Conservation (phyloP, 2,888 invertebrate genomes). For the Platycnemis pennipes region DNA sequence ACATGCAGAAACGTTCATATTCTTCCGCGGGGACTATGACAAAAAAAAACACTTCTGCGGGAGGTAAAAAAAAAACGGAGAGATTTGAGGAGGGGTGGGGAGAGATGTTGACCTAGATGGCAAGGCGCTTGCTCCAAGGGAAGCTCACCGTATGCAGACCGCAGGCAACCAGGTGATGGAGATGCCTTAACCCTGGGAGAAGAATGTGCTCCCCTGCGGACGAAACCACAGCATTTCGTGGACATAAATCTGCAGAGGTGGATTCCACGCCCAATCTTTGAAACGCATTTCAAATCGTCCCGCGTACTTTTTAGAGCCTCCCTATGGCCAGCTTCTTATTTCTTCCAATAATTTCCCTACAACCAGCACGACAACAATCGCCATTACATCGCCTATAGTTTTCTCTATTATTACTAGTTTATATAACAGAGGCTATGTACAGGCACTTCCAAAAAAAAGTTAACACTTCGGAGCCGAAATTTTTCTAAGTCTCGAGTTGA, state of each 20-base stretch:
- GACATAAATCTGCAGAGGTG: background rate
- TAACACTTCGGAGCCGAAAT: too few species aligned
- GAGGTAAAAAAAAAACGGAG: background rate
- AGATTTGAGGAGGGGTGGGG: background rate
- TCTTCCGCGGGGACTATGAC: background rate
- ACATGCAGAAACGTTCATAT: background rate
- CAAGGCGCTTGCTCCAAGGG: background rate
- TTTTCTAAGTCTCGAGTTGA: too few species aligned
- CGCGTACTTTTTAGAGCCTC: too few species aligned
- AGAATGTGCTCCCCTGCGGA: background rate
- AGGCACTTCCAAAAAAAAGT: too few species aligned
- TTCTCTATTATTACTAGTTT: too few species aligned
- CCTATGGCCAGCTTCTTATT: too few species aligned
- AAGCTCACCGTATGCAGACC: background rate
- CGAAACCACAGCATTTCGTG: background rate
- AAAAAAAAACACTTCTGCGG: background rate
- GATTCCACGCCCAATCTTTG: too few species aligned
- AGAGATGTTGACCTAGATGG: background rate
- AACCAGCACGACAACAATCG: too few species aligned
- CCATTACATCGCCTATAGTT: too few species aligned
- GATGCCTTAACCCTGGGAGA: background rate
- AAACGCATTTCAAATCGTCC: too few species aligned
- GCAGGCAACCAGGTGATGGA: background rate
- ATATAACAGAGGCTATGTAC: too few species aligned
- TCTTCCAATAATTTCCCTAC: too few species aligned